A percentile compares a stretch with the other conserved stretches of the same genome.
phyloP scores from a whole-genome alignment of 2,113 vertebrate species.

The Puffinus mauretanicus region DNA sequence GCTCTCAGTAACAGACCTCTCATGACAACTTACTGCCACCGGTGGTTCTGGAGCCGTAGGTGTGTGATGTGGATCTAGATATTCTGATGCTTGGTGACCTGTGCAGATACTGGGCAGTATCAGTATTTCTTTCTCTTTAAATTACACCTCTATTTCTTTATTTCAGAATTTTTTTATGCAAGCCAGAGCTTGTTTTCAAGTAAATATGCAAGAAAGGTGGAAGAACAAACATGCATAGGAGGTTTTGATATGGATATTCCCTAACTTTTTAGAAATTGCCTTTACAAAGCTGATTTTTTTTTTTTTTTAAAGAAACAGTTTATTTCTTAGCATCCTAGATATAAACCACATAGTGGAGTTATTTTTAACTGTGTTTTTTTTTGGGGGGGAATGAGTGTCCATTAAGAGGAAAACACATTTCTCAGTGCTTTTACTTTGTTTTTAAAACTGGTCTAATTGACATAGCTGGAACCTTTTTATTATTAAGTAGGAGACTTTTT shows the following conservation, averaged over 20 bases:
- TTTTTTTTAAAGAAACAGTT: not conserved
- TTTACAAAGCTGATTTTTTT: not conserved
- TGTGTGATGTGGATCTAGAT: not conserved
- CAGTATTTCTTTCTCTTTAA: not conserved
- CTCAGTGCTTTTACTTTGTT: not conserved
- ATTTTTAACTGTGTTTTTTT: not conserved
- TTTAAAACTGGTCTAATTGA: not conserved
- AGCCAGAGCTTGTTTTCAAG: not conserved
- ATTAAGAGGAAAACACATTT: not conserved
- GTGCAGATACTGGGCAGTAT: not conserved
- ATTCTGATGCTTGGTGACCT: not conserved
- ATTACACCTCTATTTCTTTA: not conserved
- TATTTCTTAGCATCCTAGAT: not conserved
- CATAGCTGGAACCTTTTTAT: not conserved
- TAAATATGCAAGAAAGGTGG: not conserved
- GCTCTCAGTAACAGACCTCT: not conserved
- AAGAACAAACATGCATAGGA: fast-evolving
- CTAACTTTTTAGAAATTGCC: not conserved
- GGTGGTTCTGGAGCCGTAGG: fast-evolving
- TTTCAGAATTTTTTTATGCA: not conserved
- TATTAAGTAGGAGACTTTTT: not conserved
- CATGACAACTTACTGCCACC: not conserved
- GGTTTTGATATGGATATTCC: not conserved
- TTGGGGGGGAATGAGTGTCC: not conserved
- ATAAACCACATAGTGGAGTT: not conserved